A percentile compares a stretch with the other conserved stretches of the same genome.
phyloP scores from a whole-genome alignment of 2,888 invertebrate genomes.

The Heliothis peltigera region DNA sequence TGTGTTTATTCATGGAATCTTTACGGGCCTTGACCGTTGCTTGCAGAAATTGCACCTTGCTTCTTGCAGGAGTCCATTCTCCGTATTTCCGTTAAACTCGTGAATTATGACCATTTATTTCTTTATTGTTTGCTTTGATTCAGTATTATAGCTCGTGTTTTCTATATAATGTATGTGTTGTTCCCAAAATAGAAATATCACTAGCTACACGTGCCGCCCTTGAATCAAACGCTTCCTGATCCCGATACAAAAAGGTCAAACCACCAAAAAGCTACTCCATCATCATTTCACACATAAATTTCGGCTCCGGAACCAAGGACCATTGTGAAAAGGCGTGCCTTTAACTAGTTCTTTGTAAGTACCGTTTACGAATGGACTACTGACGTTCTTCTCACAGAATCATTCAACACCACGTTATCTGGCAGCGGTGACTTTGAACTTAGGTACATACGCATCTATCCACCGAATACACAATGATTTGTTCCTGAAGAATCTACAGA shows the following conservation, averaged over 20 bases:
- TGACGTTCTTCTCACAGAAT: conserved; percentile 57
- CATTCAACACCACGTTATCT: conserved; percentile 55
- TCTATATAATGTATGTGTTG: not conserved
- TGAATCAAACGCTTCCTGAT: conserved; percentile 33
- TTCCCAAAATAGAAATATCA: not conserved
- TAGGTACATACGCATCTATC: conserved; percentile 66
- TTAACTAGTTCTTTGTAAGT: conserved; percentile 60
- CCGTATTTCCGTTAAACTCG: not conserved
- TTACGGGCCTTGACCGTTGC: not conserved
- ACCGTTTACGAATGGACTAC: conserved; percentile 42
- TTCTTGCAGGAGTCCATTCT: conserved; percentile 1
- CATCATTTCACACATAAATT: conserved; percentile 55
- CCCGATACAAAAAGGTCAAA: conserved; percentile 35
- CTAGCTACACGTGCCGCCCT: conserved; percentile 11
- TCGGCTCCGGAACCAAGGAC: conserved; percentile 52
- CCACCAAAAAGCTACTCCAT: conserved; percentile 45
- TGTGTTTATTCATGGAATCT: too few relatives aligned
- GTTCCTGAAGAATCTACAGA: conserved; percentile 12
- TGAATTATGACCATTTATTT: not conserved
- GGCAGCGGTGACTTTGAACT: conserved; percentile 84
- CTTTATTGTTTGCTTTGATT: not conserved
- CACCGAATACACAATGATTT: conserved; percentile 45
- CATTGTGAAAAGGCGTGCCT: conserved; percentile 32
- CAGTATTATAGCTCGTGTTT: not conserved
- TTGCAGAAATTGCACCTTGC: not conserved